These are phyloP conservation scores for Galagoides demidoff DNA, from an alignment of 2,797 vertebrate species.

Conservation along the genomic window DNA sequence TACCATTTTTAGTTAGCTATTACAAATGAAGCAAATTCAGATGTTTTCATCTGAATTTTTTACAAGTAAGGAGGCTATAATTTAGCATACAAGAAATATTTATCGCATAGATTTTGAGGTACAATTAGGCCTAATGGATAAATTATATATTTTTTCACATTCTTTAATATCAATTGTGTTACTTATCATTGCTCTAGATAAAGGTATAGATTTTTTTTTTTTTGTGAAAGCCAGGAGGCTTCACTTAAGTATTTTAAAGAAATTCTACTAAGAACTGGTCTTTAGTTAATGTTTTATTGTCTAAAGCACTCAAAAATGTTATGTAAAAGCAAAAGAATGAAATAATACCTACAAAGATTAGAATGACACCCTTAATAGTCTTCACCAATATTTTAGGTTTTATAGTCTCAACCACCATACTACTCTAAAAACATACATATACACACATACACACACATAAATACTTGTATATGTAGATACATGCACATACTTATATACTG, in stretches of 20 bases:
- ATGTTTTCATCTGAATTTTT: constrained; percentile 44
- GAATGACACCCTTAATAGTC: neutral
- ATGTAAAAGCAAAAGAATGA: neutral
- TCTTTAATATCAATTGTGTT: constrained; percentile 19
- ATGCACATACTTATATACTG: neutral
- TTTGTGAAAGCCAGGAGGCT: constrained; percentile 41
- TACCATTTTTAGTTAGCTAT: constrained; percentile 69
- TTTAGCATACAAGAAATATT: neutral
- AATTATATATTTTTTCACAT: constrained; percentile 54
- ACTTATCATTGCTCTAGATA: constrained; percentile 56
- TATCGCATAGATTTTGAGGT: constrained; percentile 34
- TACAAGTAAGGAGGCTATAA: constrained; percentile 31
- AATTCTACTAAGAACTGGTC: constrained; percentile 49
- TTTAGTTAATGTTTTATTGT: constrained; percentile 1
- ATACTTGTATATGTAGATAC: neutral
- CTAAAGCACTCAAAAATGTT: neutral
- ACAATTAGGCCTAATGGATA: neutral
- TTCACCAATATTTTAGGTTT: neutral
- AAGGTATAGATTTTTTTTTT: constrained; percentile 59
- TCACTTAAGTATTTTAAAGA: constrained; percentile 64
- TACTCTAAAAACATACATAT: neutral
- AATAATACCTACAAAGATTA: neutral
- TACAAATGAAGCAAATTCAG: constrained; percentile 62
- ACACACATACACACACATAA: neutral
- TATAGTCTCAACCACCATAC: neutral